Evolutionary conservation across 2,888 invertebrate genomes (phyloP).

Genomic region (Odontomyia ornata): DNA sequence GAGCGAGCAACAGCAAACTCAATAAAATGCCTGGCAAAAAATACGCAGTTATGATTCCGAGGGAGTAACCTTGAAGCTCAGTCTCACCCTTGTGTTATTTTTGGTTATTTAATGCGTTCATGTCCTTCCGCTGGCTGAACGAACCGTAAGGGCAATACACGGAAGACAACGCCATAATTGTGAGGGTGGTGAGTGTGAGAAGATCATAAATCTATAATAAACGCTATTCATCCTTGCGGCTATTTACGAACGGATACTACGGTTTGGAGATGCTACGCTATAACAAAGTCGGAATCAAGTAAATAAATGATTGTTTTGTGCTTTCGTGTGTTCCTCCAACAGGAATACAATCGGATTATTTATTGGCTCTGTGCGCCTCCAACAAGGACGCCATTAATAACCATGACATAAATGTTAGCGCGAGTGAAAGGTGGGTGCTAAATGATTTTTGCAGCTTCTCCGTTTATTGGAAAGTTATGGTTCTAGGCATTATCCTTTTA

Average conservation of each 20-base stretch:
- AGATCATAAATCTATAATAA: constrained; percentile 50
- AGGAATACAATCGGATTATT: constrained; percentile 50
- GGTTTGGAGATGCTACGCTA: constrained; percentile 28
- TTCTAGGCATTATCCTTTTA: not conserved
- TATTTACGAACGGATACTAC: constrained; percentile 46
- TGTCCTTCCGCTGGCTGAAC: constrained; percentile 19
- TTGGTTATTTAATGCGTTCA: constrained; percentile 19
- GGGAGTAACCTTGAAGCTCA: constrained; percentile 3
- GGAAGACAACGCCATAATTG: constrained; percentile 25
- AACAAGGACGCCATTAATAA: constrained; percentile 47
- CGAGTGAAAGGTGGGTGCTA: constrained; percentile 26
- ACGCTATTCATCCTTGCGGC: constrained; percentile 48
- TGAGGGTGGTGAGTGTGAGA: constrained; percentile 42
- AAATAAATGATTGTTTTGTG: constrained; percentile 51
- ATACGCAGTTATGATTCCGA: not conserved
- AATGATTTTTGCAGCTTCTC: constrained; percentile 30
- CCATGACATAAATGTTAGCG: not conserved
- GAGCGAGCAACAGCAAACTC: not conserved
- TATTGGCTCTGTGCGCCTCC: constrained; percentile 46
- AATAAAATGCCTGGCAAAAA: not conserved
- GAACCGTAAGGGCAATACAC: constrained; percentile 8
- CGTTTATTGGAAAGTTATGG: constrained; percentile 1
- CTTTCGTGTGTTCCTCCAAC: constrained; percentile 34
- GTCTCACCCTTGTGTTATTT: constrained; percentile 17
- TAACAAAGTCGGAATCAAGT: constrained; percentile 39